These are phyloP conservation scores for Atta texana DNA, from an alignment of 1,140 invertebrate genomes.

Conservation along the genomic window DNA sequence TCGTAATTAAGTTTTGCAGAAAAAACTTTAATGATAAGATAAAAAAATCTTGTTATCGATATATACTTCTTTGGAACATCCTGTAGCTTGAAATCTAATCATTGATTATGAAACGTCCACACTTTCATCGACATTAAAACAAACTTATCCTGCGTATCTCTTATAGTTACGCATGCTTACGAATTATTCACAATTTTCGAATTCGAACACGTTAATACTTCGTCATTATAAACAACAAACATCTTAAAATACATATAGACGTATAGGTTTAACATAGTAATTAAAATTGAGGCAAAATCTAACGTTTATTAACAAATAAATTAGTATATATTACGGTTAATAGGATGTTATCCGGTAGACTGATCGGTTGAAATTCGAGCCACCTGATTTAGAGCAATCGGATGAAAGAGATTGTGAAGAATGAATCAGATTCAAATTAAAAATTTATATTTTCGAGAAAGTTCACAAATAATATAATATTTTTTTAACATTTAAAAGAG, in stretches of 20 bases:
- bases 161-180: slow-evolving; percentile 27
- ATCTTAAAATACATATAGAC: slow-evolving; percentile 48
- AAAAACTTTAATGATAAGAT: not conserved
- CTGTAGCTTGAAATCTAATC: slow-evolving; percentile 21
- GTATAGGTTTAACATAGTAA: slow-evolving; percentile 25
- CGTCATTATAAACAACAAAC: slow-evolving; percentile 16
- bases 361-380: slow-evolving; percentile 31
- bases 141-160: slow-evolving; percentile 15
- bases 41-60: not conserved
- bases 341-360: slow-evolving; percentile 51
- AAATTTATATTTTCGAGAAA: not conserved
- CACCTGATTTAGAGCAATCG: slow-evolving; percentile 3
- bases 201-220: slow-evolving; percentile 22
- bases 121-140: slow-evolving; percentile 22
- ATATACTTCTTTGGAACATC: slow-evolving; percentile 23
- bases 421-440: slow-evolving; percentile 33
- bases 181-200: slow-evolving; percentile 24
- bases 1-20: not conserved
- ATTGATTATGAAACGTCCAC: not conserved
- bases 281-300: slow-evolving; percentile 23
- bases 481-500: not conserved
- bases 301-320: slow-evolving; percentile 36
- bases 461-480: not conserved
- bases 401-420: slow-evolving; percentile 6
- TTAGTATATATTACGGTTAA: slow-evolving; percentile 20